Base-by-base conservation (phyloP, 2,797 vertebrate genomes). In the Rhinatrema bivittatum region DNA sequence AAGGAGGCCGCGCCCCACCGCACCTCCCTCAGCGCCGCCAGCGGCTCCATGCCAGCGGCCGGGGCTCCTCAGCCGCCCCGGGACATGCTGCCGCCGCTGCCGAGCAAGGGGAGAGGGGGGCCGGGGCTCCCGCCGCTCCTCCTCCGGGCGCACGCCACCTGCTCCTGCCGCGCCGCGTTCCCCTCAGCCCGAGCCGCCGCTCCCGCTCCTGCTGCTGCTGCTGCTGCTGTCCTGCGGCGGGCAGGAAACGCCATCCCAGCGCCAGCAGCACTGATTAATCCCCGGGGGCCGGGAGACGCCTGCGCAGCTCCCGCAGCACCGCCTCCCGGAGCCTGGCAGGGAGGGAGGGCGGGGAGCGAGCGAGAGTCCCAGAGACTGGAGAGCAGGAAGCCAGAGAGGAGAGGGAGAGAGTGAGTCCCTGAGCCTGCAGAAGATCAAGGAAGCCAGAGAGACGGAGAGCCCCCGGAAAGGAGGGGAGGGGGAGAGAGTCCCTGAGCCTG, bases 1-100 rank as follows among this genome's bases (percentile, higher is more conserved):
- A 95, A 62, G 26, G 92, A 79, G 65, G 87, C 87, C 34, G 83
- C 71, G 74, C 93, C 97, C 94, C 94, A 97, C 60, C 91, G 87
- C 46, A 96, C 84, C 65, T 96, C 91, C 86, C 93, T 91, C 86
- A 90, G 72, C 87, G 89, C 76, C 84, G 76, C 72, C 89, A 85
- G 66, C 58, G 87, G 84, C 70, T 96, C 91, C 94, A 97, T 96
- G 59, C 74, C 20, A 21, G 4, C 17, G 10, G 17, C 35, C 13
- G 11, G 12, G 11, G 9, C n/a, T 10, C 15, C 2, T 2, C n/a
- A n/a, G n/a, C n/a, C n/a, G n/a, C n/a, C n/a, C n/a, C n/a, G n/a
- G n/a, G n/a, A n/a, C n/a, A n/a, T n/a, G n/a, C n/a, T n/a, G n/a
- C n/a, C n/a, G n/a, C n/a, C n/a, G n/a, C n/a, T n/a, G n/a, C n/a